A percentile compares a stretch with the other conserved stretches of the same genome.
Conservation (phyloP, 2,113 vertebrate species). For the Elanoides forficatus region DNA sequence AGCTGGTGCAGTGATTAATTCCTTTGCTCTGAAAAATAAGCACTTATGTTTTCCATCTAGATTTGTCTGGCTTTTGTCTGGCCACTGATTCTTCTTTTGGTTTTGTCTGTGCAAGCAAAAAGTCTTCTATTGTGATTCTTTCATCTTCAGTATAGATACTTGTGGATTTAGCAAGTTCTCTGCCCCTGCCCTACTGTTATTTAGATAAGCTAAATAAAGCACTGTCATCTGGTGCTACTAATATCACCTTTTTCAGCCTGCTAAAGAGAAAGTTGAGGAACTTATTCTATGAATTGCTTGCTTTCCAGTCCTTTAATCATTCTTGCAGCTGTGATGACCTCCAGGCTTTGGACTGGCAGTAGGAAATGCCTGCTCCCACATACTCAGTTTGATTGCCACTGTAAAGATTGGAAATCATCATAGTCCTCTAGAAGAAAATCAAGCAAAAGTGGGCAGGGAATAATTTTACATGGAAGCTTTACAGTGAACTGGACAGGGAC, state of each 20-base stretch:
- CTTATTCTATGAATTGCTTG: background rate
- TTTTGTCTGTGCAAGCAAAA: background rate
- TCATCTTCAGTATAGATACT: background rate
- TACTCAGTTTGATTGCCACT: background rate
- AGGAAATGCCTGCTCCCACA: background rate
- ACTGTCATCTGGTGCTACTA: background rate
- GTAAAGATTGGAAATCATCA: background rate
- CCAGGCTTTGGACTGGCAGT: background rate
- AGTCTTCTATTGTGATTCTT: background rate
- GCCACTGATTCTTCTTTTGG: background rate
- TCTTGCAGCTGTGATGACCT: background rate
- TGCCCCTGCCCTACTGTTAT: background rate
- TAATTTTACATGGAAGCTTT: background rate
- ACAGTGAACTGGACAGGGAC: background rate
- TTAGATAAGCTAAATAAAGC: background rate
- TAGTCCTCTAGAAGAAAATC: background rate
- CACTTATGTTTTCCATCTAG: background rate
- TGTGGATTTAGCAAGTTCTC: background rate
- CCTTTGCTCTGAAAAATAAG: background rate
- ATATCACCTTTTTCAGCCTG: background rate
- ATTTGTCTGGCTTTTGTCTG: background rate
- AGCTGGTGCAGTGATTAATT: background rate
- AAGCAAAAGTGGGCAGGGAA: background rate
- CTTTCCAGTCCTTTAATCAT: background rate
- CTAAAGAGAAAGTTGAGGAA: background rate